phyloP scores from a whole-genome alignment of 2,888 invertebrate species.

The Ectemnius continuus region DNA sequence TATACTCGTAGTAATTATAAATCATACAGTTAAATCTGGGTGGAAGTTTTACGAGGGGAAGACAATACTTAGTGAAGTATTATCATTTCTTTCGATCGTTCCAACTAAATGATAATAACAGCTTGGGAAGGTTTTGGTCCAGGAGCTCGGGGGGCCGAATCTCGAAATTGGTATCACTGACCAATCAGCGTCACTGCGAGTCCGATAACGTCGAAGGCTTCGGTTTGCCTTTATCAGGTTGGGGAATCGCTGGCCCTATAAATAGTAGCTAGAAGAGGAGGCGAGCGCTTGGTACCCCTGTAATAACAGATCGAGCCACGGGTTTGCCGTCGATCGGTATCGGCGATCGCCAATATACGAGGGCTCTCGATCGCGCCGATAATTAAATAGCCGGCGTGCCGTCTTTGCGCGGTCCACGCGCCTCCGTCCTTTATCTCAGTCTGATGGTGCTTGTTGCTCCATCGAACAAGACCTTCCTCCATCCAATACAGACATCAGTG shows the following conservation, averaged over 20 bases:
- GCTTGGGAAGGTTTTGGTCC: slow-evolving; percentile 5
- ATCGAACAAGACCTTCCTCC: slow-evolving; percentile 12
- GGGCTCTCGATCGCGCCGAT: slow-evolving; percentile 57
- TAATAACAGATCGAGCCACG: slow-evolving; percentile 65
- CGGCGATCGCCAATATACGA: slow-evolving; percentile 48
- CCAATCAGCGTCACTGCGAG: slow-evolving; percentile 56
- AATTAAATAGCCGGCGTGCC: slow-evolving; percentile 59
- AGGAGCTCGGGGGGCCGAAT: neutral
- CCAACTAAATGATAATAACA: slow-evolving; percentile 36
- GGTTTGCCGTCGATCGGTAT: slow-evolving; percentile 60
- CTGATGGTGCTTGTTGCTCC: neutral
- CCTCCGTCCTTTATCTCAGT: slow-evolving; percentile 30
- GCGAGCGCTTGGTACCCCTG: slow-evolving; percentile 9
- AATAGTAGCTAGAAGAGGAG: slow-evolving; percentile 49
- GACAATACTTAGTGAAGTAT: no score
- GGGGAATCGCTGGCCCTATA: slow-evolving; percentile 54
- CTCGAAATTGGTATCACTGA: slow-evolving; percentile 57
- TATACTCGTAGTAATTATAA: no score
- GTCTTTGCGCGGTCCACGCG: slow-evolving; percentile 51
- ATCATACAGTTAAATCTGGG: no score
- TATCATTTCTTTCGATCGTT: slow-evolving; percentile 28
- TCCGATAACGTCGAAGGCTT: slow-evolving; percentile 42
- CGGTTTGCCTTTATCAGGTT: slow-evolving; percentile 39
- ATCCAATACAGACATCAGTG: slow-evolving; percentile 36
- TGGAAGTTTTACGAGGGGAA: no score